These are phyloP conservation scores for Eurois occulta DNA, from an alignment of 2,888 invertebrate species.

Conservation along the genomic window DNA sequence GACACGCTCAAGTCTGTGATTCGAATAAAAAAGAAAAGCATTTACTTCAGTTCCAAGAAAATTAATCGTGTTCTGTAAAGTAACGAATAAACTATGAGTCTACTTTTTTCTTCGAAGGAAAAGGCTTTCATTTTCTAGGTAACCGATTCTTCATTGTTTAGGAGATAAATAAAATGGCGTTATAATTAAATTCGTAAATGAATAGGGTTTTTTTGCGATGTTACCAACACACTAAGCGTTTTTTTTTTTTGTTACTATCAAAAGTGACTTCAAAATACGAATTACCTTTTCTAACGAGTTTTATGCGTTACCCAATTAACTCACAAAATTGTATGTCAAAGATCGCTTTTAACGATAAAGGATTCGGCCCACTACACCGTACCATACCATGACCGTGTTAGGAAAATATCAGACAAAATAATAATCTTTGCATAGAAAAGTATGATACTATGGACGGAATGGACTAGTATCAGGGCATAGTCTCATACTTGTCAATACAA, in stretches of 20 bases:
- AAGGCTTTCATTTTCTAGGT: not conserved
- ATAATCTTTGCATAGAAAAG: too few species aligned
- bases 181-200: slow-evolving; percentile 7
- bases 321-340: not conserved
- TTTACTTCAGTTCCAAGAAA: slow-evolving; percentile 28
- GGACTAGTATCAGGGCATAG: too few species aligned
- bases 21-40: slow-evolving; percentile 26
- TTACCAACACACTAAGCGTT: not conserved
- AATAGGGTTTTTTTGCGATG: not conserved
- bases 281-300: not conserved
- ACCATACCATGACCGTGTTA: too few species aligned
- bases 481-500: too few species aligned
- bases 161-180: not conserved
- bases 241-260: not conserved
- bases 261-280: not conserved
- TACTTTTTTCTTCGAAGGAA: not conserved
- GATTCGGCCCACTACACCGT: too few species aligned
- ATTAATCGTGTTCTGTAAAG: slow-evolving; percentile 41
- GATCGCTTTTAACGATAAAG: too few species aligned
- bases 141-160: not conserved
- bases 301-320: not conserved
- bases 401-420: too few species aligned
- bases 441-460: too few species aligned
- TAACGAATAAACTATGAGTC: not conserved
- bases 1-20: slow-evolving; percentile 29